These are phyloP conservation scores for Poeciliopsis occidentalis DNA, from an alignment of 2,113 vertebrate genomes.

Conservation along the genomic window DNA sequence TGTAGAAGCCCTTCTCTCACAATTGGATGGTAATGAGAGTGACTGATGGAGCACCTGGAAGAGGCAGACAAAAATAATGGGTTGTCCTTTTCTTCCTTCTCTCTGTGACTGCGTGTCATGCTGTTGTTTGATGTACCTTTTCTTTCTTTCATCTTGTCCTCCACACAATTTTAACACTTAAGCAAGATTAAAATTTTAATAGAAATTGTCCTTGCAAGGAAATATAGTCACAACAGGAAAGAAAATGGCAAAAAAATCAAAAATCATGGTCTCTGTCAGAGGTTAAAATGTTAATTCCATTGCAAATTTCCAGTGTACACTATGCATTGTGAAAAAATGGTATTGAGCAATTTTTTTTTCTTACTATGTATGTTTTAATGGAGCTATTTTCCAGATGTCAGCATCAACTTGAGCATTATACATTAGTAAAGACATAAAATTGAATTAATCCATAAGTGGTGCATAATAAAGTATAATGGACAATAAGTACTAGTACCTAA, in stretches of 20 bases:
- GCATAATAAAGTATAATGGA: background rate
- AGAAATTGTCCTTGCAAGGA: slow-evolving; percentile 13
- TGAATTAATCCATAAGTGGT: background rate
- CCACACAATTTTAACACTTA: background rate
- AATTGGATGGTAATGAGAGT: slow-evolving; percentile 73
- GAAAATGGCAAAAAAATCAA: slow-evolving; percentile 8
- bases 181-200: slow-evolving; percentile 16
- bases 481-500: background rate
- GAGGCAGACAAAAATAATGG: slow-evolving; percentile 55
- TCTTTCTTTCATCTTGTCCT: slow-evolving; percentile 14
- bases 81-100: slow-evolving; percentile 22
- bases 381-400: background rate
- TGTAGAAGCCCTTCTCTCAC: slow-evolving; percentile 59
- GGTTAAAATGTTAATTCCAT: background rate
- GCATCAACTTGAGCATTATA: background rate
- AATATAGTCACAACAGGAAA: slow-evolving; percentile 20
- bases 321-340: background rate
- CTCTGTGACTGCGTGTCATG: slow-evolving; percentile 10
- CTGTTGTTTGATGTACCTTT: slow-evolving; percentile 31
- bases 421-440: background rate
- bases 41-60: slow-evolving; percentile 59
- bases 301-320: background rate
- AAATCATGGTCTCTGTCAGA: background rate
- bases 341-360: too few species aligned
- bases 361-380: background rate